Evolutionary conservation across 2,797 vertebrate genomes (phyloP).

Genomic region (Tragelaphus eurycerus): DNA sequence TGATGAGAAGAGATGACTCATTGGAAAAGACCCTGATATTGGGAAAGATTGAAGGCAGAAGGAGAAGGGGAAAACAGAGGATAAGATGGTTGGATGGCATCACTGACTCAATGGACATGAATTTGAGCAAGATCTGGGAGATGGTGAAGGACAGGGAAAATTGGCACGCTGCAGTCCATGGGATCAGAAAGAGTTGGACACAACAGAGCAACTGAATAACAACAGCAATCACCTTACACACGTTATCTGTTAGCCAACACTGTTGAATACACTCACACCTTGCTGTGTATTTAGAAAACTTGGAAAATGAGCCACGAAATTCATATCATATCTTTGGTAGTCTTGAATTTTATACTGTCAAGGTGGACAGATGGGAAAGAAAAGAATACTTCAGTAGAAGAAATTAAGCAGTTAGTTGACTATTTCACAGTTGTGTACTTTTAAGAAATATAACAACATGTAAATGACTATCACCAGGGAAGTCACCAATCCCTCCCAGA

Average conservation of each 20-base stretch:
- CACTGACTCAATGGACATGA: neutral
- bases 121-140: neutral
- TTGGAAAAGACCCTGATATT: neutral
- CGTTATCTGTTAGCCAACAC: neutral
- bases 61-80: neutral
- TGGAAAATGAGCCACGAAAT: conserved; percentile 36
- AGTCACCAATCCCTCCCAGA: too few species aligned
- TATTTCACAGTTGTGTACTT: neutral
- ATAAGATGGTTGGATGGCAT: neutral
- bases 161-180: neutral
- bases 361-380: neutral
- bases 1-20: neutral
- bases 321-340: neutral
- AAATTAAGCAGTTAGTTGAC: neutral
- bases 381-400: neutral
- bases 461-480: neutral
- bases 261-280: neutral
- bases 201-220: neutral
- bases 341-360: neutral
- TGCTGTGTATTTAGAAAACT: conserved; percentile 1
- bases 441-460: neutral
- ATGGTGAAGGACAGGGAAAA: neutral
- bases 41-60: neutral
- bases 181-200: neutral
- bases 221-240: neutral